Evolutionary conservation across 2,888 invertebrate species (phyloP).

Genomic region (Euclidia mi): DNA sequence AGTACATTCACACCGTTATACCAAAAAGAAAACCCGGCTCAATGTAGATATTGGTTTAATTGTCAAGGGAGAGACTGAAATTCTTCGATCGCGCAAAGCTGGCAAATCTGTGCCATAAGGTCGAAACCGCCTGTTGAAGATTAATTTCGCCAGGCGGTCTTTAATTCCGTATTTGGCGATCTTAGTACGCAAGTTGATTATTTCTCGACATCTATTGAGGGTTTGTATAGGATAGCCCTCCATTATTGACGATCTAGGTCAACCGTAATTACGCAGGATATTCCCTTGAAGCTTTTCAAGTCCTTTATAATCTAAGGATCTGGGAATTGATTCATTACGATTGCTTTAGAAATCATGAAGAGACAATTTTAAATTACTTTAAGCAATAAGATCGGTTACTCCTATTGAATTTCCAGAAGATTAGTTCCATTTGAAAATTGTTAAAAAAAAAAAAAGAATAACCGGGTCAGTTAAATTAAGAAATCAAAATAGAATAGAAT

Average conservation of each 20-base stretch:
- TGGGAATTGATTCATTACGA: too few species aligned
- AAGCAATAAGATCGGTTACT: too few species aligned
- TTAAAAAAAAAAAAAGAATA: too few species aligned
- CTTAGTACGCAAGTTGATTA: slow-evolving; percentile 5
- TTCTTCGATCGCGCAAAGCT: slow-evolving; percentile 3
- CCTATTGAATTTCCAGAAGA: too few species aligned
- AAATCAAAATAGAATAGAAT: too few species aligned
- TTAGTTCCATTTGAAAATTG: too few species aligned
- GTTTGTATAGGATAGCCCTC: not conserved
- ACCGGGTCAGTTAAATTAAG: too few species aligned
- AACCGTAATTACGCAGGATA: not conserved
- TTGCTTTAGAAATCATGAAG: too few species aligned
- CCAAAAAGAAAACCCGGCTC: not conserved
- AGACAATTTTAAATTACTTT: too few species aligned
- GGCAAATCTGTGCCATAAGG: slow-evolving; percentile 4
- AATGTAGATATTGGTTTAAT: not conserved
- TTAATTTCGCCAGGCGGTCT: slow-evolving; percentile 11
- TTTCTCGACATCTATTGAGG: slow-evolving; percentile 1
- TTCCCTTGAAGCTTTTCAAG: too few species aligned
- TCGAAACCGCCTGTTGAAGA: slow-evolving; percentile 7
- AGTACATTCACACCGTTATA: too few species aligned
- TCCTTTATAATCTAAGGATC: too few species aligned
- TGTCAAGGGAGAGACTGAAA: not conserved
- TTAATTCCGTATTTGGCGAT: slow-evolving; percentile 7
- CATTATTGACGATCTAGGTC: not conserved